Base-by-base conservation (phyloP, 2,797 vertebrate species). In the Myotis pilosus region DNA sequence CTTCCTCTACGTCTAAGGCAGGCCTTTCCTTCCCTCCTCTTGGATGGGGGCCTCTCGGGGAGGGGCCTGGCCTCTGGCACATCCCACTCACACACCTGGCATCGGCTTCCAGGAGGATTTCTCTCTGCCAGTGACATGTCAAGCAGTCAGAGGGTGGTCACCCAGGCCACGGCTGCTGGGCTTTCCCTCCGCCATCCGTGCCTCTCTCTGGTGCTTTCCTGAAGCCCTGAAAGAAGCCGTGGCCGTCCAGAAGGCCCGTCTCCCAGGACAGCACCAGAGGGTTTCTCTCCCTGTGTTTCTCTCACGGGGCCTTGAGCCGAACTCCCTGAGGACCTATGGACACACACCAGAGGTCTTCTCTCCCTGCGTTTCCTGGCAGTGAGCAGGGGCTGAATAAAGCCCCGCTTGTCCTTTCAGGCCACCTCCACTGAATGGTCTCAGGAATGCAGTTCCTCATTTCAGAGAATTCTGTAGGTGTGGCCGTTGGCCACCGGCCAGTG, bases 401-500 rank as follows among this genome's bases (percentile, higher is more conserved):
- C 60, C 78, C 38, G 4, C 9, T 33, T 38, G 60, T 30, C 19
- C 12, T 76, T 55, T 60, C 84, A 85, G 53, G 66, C 92, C 41
- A 0, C 78, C n/a, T 62, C 17, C 36, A 1, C 6, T 1, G 28
- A 90, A 90, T 36, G 87, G 76, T 87, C 92, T 96, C 74, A 88
- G 82, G 88, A 87, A 93, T 71, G 49, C 17, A 4, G 44, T 51
- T 94, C 57, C 55, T 92, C 76, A 68, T 49, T 87, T 84, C 76
- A 89, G 89, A 81, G 92, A 93, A 82, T 84, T 79, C 60, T 81
- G 36, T 41, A 71, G 89, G 92, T 28, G 84, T 76, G 83, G 64
- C 81, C 76, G n/a, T 47, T 93, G 95, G 94, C 66, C 4, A 5
- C 74, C 0, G 15, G 49, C 96, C 90, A 66, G 47, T 6, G 16